phyloP scores from a whole-genome alignment of 2,113 vertebrate species.

The Grantiella picta region DNA sequence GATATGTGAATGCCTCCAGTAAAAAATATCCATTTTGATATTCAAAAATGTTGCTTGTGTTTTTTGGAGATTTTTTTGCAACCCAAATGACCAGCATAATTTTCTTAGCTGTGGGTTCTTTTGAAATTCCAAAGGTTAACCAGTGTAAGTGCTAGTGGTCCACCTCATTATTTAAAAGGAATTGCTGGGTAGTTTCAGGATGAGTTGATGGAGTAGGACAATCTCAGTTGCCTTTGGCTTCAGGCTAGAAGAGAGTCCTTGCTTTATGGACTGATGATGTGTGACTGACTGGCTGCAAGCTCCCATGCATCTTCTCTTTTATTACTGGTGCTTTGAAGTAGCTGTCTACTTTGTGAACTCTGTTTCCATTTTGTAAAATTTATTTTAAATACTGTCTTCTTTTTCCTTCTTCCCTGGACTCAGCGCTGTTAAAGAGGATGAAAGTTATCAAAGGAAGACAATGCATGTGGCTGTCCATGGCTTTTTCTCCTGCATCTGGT shows the following conservation, averaged over 20 bases:
- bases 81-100: neutral
- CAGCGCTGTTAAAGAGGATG: neutral
- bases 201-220: neutral
- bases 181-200: neutral
- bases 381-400: neutral
- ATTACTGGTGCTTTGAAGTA: neutral
- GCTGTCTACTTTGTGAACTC: neutral
- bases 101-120: neutral
- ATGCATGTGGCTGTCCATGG: fast-evolving
- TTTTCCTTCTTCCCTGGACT: neutral
- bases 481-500: neutral
- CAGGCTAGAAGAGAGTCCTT: neutral
- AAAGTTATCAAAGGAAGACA: neutral
- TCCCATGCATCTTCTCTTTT: fast-evolving
- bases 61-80: neutral
- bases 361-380: neutral
- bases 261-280: neutral
- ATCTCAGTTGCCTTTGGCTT: neutral
- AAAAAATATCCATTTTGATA: neutral
- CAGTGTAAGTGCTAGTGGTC: neutral
- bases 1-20: neutral
- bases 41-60: neutral
- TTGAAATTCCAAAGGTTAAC: neutral
- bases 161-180: neutral
- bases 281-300: neutral